These are phyloP conservation scores for Strigops habroptila DNA, from an alignment of 2,113 vertebrate genomes.

Conservation along the genomic window DNA sequence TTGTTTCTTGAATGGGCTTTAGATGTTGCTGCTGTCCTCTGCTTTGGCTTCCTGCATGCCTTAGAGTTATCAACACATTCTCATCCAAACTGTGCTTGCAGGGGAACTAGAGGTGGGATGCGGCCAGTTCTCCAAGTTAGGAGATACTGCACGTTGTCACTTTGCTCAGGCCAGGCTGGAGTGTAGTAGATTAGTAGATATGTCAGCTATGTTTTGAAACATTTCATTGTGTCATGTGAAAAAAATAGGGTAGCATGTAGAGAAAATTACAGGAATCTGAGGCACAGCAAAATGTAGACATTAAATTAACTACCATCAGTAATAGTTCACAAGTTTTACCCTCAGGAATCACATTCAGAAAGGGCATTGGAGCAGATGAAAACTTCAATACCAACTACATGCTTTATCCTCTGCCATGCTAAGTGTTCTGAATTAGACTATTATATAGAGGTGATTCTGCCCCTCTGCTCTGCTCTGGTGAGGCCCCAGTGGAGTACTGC, in stretches of 20 bases:
- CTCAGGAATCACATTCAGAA: neutral
- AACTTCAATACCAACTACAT: neutral
- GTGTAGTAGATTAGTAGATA: neutral
- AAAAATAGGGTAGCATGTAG: neutral
- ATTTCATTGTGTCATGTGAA: neutral
- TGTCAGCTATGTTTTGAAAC: neutral
- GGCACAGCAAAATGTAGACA: neutral
- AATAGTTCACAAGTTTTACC: neutral
- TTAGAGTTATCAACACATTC: neutral
- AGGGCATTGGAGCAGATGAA: neutral
- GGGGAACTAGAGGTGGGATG: neutral
- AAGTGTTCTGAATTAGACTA: neutral
- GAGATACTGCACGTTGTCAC: rapidly evolving
- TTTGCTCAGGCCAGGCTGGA: neutral
- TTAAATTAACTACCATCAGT: neutral
- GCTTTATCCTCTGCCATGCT: neutral
- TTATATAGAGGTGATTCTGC: neutral
- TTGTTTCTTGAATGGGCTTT: neutral
- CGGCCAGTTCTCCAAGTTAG: neutral
- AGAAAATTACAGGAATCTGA: neutral
- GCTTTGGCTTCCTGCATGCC: neutral
- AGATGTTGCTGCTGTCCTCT: neutral
- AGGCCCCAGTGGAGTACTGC: neutral
- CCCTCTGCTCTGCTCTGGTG: neutral
- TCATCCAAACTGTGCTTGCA: neutral